Conservation (phyloP, 2,797 vertebrate species). For the Manis pentadactyla region DNA sequence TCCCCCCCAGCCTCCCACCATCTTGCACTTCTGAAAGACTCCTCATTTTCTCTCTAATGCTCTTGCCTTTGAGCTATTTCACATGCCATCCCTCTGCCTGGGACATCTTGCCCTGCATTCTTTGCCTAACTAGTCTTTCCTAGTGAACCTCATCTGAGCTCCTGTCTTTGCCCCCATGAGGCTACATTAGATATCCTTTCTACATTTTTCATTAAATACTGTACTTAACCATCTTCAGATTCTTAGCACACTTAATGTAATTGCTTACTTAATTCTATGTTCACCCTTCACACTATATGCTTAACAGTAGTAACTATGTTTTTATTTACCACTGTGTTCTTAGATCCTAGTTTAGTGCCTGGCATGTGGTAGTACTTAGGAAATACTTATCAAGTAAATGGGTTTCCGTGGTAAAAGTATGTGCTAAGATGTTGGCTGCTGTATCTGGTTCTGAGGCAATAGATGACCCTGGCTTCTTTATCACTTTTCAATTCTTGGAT, state of each 20-base stretch:
- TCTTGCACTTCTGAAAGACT: background rate
- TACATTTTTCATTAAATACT: background rate
- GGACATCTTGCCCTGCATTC: background rate
- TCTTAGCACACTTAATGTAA: background rate
- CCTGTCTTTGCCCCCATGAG: background rate
- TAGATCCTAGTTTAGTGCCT: background rate
- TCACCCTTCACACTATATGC: background rate
- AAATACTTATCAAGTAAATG: constrained; percentile 15
- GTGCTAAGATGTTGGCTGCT: background rate
- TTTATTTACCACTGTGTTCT: background rate
- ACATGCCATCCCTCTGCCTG: background rate
- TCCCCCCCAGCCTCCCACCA: background rate
- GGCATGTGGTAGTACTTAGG: background rate
- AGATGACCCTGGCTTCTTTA: background rate
- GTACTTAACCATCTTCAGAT: background rate
- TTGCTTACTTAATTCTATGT: background rate
- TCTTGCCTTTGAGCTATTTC: background rate
- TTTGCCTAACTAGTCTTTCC: background rate
- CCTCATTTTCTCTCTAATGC: background rate
- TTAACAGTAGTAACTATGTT: background rate
- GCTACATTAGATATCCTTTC: background rate
- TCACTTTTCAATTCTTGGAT: constrained; percentile 42
- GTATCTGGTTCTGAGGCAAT: background rate
- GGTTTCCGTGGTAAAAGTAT: constrained; percentile 22
- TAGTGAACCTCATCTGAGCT: background rate